Conservation (phyloP, 2,888 invertebrate genomes). For the Agrochola lota region DNA sequence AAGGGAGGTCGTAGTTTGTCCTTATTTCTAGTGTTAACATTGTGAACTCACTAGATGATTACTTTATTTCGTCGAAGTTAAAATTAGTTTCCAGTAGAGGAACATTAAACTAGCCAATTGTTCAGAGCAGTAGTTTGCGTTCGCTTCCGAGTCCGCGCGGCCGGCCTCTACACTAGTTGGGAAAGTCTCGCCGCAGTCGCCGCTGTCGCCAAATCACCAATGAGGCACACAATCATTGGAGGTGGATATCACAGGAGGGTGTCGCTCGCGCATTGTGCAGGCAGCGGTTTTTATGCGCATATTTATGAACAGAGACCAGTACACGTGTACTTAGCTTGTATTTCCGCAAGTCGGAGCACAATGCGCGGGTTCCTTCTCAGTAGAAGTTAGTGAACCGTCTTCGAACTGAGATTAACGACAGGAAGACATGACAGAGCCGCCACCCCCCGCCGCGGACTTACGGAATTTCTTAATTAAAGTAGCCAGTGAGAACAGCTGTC, state of each 20-base stretch:
- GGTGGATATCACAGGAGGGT: too few species aligned
- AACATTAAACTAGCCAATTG: background rate
- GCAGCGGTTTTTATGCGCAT: background rate
- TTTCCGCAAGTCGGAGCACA: background rate
- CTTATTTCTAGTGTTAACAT: too few species aligned
- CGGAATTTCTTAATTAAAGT: conserved; percentile 47
- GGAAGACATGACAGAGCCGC: background rate
- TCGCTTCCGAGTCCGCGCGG: background rate
- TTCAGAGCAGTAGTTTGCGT: background rate
- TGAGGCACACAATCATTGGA: too few species aligned
- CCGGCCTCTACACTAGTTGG: too few species aligned
- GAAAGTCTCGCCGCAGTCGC: too few species aligned
- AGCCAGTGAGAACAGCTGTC: conserved; percentile 5
- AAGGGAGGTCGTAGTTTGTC: too few species aligned
- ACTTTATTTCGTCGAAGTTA: conserved; percentile 2
- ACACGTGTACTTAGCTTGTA: background rate
- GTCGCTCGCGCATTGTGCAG: background rate
- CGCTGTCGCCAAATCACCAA: too few species aligned
- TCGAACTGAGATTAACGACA: conserved; percentile 34
- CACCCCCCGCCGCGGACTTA: background rate
- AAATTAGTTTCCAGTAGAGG: background rate
- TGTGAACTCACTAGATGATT: background rate
- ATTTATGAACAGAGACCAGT: background rate
- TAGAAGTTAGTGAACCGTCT: background rate
- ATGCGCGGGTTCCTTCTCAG: background rate